Evolutionary conservation across 2,797 vertebrate genomes (phyloP).

Genomic region (Poecilia velifera): DNA sequence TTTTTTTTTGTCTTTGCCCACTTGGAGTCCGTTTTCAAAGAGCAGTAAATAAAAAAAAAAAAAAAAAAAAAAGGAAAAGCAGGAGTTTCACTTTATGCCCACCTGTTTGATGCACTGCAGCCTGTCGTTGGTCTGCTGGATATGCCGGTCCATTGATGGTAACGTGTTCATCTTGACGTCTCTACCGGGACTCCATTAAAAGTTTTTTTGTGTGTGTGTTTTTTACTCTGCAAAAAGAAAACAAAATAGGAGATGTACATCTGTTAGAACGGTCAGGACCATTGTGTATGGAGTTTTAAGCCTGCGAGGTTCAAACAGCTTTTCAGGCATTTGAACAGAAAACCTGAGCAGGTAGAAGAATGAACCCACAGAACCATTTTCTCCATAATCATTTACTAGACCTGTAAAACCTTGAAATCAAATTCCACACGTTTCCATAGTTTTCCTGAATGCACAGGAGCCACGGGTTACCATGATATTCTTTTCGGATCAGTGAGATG

Average conservation of each 20-base stretch:
- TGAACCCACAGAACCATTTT: background rate
- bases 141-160: slow-evolving; percentile 98
- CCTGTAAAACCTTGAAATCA: background rate
- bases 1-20: slow-evolving; percentile 14
- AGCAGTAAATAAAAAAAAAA: background rate
- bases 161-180: slow-evolving; percentile 96
- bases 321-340: slow-evolving; percentile 38
- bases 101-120: slow-evolving; percentile 99
- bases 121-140: slow-evolving; percentile 99
- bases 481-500: slow-evolving; percentile 20
- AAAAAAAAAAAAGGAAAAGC: slow-evolving; percentile 1
- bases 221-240: slow-evolving; percentile 84
- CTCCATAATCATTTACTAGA: background rate
- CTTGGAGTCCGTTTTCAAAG: slow-evolving; percentile 2
- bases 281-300: slow-evolving; percentile 22
- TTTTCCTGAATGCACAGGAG: background rate
- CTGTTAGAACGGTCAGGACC: slow-evolving; percentile 58
- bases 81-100: slow-evolving; percentile 14
- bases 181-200: slow-evolving; percentile 99
- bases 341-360: slow-evolving; percentile 1
- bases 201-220: slow-evolving; percentile 70
- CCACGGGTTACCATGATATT: slow-evolving; percentile 24
- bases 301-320: slow-evolving; percentile 44
- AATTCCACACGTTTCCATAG: background rate
- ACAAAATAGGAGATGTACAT: slow-evolving; percentile 55